Conservation (phyloP, 2,888 invertebrate species). For the Dascillus cervinus region DNA sequence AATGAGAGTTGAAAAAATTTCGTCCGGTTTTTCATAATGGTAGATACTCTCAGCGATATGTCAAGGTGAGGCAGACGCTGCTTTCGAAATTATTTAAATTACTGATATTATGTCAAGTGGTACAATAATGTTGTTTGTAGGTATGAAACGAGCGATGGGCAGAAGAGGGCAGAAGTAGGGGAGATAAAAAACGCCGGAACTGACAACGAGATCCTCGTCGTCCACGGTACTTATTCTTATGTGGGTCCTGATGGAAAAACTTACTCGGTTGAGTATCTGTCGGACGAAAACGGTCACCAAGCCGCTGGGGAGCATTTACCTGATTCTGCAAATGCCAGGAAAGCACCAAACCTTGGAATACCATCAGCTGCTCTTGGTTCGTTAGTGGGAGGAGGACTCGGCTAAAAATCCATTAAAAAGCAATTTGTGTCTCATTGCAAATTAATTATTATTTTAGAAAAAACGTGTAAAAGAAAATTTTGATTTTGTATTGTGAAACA, state of each 20-base stretch:
- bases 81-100: no score
- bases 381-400: slow-evolving; percentile 27
- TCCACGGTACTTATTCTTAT: slow-evolving; percentile 43
- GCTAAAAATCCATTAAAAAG: no score
- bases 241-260: slow-evolving; percentile 43
- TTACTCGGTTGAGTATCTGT: slow-evolving; percentile 43
- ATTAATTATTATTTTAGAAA: no score
- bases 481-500: no score
- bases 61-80: no score
- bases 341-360: slow-evolving; percentile 29
- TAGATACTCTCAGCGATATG: no score
- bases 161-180: slow-evolving; percentile 40
- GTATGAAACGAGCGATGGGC: slow-evolving; percentile 37
- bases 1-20: no score
- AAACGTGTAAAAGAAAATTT: no score
- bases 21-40: no score
- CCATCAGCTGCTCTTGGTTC: slow-evolving; percentile 34
- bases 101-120: no score
- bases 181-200: slow-evolving; percentile 42
- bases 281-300: slow-evolving; percentile 47
- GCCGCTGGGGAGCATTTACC: slow-evolving; percentile 34
- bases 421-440: no score
- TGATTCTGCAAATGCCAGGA: slow-evolving; percentile 25
- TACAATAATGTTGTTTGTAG: slow-evolving; percentile 31
- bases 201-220: slow-evolving; percentile 41